Conservation (phyloP, 2,888 invertebrate species). For the Adelognathus sp. region DNA sequence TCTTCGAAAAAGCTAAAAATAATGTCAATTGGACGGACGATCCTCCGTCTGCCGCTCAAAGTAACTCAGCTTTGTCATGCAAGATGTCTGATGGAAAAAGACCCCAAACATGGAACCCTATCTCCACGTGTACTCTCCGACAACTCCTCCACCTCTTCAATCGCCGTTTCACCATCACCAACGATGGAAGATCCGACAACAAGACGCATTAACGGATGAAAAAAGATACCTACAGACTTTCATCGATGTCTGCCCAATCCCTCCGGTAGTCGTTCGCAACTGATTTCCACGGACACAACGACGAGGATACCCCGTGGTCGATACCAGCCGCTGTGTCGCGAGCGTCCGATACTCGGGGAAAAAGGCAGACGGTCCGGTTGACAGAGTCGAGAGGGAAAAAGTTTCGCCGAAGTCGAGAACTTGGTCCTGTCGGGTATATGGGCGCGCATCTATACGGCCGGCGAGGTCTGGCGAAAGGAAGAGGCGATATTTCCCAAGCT, state of each 20-base stretch:
- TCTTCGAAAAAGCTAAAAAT: too few relatives aligned
- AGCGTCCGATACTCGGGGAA: slow-evolving; percentile 11
- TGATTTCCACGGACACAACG: slow-evolving; percentile 19
- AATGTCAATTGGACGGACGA: too few relatives aligned
- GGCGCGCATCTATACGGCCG: slow-evolving; percentile 39
- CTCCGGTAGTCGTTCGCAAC: slow-evolving; percentile 47
- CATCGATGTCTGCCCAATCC: slow-evolving; percentile 36
- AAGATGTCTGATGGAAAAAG: too few relatives aligned
- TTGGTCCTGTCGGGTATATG: slow-evolving; percentile 32
- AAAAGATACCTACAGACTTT: slow-evolving; percentile 29
- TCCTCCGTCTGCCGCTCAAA: too few relatives aligned
- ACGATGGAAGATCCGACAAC: neutral
- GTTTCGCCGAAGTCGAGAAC: slow-evolving; percentile 31
- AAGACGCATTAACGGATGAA: neutral
- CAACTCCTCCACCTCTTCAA: neutral
- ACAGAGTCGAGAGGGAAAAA: slow-evolving; percentile 4
- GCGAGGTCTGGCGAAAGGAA: slow-evolving; percentile 25
- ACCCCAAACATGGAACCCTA: neutral
- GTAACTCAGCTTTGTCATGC: too few relatives aligned
- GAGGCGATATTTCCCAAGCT: slow-evolving; percentile 28
- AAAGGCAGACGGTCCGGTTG: slow-evolving; percentile 1
- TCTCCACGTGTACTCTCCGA: neutral
- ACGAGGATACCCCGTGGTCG: slow-evolving; percentile 22
- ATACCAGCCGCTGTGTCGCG: slow-evolving; percentile 34
- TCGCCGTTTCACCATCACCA: neutral